phyloP scores from a whole-genome alignment of 2,797 vertebrate species.

The Tragelaphus oryx region DNA sequence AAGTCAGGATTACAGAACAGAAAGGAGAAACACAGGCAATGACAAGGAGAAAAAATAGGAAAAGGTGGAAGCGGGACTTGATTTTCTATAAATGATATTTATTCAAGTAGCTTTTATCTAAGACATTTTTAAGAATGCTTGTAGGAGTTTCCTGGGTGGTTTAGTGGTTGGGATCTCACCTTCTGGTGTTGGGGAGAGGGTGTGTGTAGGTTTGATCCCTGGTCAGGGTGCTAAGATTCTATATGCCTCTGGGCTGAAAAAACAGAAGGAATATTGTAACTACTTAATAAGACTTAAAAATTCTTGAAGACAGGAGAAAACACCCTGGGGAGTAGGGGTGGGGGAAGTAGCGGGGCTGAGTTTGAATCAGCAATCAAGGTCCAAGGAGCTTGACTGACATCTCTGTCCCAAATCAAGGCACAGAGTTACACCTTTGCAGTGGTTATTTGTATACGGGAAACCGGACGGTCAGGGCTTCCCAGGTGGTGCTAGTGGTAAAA shows the following conservation, averaged over 20 bases:
- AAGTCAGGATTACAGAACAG: background rate
- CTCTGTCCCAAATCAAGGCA: background rate
- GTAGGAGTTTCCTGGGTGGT: background rate
- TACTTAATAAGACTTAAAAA: background rate
- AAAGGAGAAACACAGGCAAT: background rate
- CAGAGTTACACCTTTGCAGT: rapidly evolving
- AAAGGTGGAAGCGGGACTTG: background rate
- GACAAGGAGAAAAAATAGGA: background rate
- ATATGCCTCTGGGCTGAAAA: background rate
- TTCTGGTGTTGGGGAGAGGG: background rate
- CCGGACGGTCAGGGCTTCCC: background rate
- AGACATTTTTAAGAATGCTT: background rate
- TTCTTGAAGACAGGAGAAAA: background rate
- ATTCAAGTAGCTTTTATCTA: background rate
- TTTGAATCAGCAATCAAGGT: background rate
- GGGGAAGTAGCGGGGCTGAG: background rate
- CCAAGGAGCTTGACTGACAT: too few species aligned
- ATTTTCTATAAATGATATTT: background rate
- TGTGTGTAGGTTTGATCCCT: background rate
- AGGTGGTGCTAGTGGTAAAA: background rate
- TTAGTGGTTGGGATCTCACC: background rate
- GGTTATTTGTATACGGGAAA: background rate
- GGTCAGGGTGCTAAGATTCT: background rate
- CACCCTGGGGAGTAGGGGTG: background rate
- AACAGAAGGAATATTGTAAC: background rate